These are phyloP conservation scores for Brienomyrus longianalis DNA, from an alignment of 2,113 vertebrate genomes.

Conservation along the genomic window DNA sequence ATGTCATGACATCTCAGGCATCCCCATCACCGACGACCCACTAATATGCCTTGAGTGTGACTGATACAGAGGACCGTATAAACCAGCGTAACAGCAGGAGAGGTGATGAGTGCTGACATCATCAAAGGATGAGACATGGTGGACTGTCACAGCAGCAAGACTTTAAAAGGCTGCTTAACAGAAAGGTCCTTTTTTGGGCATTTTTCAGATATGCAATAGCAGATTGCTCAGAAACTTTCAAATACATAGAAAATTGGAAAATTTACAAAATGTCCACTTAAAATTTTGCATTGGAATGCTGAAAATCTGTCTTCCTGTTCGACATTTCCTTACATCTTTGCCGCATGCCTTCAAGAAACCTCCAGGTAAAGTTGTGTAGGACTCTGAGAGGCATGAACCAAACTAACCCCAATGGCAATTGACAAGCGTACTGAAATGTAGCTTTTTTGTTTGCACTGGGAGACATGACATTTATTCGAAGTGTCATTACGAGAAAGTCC, in stretches of 20 bases:
- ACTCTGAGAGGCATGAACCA: not conserved
- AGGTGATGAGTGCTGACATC: not conserved
- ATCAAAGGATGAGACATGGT: not conserved
- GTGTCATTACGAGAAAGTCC: not conserved
- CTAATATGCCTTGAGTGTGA: not conserved
- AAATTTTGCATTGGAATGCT: not conserved
- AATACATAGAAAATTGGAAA: not conserved
- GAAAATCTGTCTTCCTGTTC: not conserved
- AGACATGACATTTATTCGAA: slow-evolving; percentile 2
- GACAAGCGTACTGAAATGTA: not conserved
- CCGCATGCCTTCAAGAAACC: not conserved
- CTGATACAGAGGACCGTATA: not conserved
- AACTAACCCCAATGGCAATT: not conserved
- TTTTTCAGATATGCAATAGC: not conserved
- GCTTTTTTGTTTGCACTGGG: not conserved
- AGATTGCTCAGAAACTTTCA: not conserved
- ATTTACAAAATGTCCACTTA: not conserved
- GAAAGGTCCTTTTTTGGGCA: not conserved
- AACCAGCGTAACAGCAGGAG: not conserved
- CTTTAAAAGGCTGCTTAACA: not conserved
- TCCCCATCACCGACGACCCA: not conserved
- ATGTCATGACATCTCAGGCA: not conserved
- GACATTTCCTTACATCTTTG: not conserved
- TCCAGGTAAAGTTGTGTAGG: not conserved
- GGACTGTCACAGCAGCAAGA: not conserved